Conservation (phyloP, 2,797 vertebrate genomes). For the Enteromius thamalakanensis region DNA sequence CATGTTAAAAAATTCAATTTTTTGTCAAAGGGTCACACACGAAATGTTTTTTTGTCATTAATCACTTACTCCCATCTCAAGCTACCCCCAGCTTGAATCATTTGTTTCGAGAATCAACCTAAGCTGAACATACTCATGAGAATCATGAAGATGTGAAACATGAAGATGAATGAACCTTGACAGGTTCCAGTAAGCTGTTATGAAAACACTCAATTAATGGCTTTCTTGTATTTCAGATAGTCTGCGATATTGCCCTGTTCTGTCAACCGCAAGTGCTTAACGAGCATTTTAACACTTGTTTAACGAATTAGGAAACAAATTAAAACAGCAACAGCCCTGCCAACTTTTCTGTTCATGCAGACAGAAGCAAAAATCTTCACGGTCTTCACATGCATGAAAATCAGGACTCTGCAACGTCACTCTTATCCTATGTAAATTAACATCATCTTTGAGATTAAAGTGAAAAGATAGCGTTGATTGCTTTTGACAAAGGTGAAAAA, state of each 20-base stretch:
- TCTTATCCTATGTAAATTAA: background rate
- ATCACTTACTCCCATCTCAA: no score
- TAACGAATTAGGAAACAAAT: conserved; percentile 54
- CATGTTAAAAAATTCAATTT: background rate
- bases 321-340: conserved; percentile 34
- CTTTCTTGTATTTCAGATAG: conserved; percentile 22
- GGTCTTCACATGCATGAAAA: conserved; percentile 12
- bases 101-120: background rate
- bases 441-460: background rate
- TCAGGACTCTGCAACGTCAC: background rate
- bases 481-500: conserved; percentile 8
- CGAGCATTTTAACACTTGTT: conserved; percentile 57
- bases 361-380: conserved; percentile 24
- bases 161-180: conserved; percentile 2
- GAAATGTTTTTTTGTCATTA: no score
- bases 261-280: conserved; percentile 57
- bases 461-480: background rate
- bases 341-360: conserved; percentile 32
- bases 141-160: background rate
- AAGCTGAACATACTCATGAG: background rate
- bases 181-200: conserved; percentile 9
- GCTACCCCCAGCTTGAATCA: background rate
- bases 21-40: no score
- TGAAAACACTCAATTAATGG: conserved; percentile 12
- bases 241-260: conserved; percentile 21